Conservation (phyloP, 2,113 vertebrate genomes). For the Micronycteris hirsuta region DNA sequence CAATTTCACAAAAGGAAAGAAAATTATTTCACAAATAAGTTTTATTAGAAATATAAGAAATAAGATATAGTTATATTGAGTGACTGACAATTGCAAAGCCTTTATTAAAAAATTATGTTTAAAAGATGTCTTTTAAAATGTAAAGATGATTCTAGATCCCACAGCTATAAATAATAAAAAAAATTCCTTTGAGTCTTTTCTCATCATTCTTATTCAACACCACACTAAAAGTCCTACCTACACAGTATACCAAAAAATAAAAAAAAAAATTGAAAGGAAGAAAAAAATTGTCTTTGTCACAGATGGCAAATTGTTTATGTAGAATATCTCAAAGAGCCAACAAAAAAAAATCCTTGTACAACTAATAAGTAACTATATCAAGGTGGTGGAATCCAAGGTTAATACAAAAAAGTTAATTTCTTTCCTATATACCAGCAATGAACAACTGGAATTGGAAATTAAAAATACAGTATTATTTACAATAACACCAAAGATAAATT, state of each 20-base stretch:
- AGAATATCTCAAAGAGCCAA: neutral
- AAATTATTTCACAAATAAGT: neutral
- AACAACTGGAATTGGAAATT: neutral
- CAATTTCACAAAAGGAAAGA: neutral
- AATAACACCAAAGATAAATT: neutral
- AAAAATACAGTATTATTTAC: neutral
- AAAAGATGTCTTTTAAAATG: slow-evolving; percentile 2
- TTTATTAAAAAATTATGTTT: neutral
- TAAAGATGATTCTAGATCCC: neutral
- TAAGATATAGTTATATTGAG: neutral
- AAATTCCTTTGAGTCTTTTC: neutral
- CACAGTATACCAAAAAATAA: neutral
- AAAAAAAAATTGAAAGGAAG: neutral
- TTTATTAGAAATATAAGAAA: neutral
- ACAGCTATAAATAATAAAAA: neutral
- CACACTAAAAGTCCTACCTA: neutral
- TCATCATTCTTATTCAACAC: neutral
- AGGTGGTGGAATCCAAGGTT: neutral
- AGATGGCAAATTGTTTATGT: neutral
- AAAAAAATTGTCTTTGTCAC: neutral
- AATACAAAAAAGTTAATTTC: neutral
- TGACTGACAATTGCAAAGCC: neutral
- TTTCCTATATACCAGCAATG: neutral
- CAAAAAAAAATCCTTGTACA: neutral
- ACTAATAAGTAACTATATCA: neutral